Evolutionary conservation across 2,797 vertebrate species (phyloP), one percentile per base, ranked within the genome.

Genomic region (Serranus cabrilla): DNA sequence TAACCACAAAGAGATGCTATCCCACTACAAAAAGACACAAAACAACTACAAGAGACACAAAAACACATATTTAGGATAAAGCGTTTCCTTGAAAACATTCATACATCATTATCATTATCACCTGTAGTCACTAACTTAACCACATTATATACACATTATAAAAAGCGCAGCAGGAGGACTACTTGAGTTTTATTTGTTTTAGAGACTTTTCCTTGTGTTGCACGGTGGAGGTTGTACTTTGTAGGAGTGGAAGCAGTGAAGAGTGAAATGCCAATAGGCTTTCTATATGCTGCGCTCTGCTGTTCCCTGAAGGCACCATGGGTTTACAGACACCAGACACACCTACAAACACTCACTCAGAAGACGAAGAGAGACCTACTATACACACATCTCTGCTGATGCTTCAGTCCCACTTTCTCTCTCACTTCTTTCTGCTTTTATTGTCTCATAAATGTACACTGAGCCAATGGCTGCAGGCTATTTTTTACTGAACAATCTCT

Each of bases 401-500:
- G 23, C 52, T 72, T 61, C 52, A 69, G 17, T 17, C 2, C 20
- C 34, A 40, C 55, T 47, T 54, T 65, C 39, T 37, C 23, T 37
- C 14, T n/a, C 74, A 56, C 17, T 60, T 45, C 56, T 17, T 67
- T 79, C 45, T 57, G 31, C 50, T 37, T 75, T 76, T 66, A 57
- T 11, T 37, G 59, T 57, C 73, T 81, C 71, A 75, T 84, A 57
- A 84, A 78, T 59, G 58, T 47, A 56, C 23, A 31, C 40, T 1
- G 72, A 59, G 34, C 21, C 45, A 2, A 40, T 50, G 42, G 58
- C 78, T 78, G 50, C 59, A 40, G 78, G 80, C 74, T 39, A 3
- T 78, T 80, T 71, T 71, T 79, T n/a, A 47, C 78, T 59, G 39
- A 77, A 74, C 60, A 52, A 72, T 82, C 71, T 59, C 43, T 59